These are phyloP conservation scores for Myathropa florea DNA, from an alignment of 2,888 invertebrate species.

Conservation along the genomic window DNA sequence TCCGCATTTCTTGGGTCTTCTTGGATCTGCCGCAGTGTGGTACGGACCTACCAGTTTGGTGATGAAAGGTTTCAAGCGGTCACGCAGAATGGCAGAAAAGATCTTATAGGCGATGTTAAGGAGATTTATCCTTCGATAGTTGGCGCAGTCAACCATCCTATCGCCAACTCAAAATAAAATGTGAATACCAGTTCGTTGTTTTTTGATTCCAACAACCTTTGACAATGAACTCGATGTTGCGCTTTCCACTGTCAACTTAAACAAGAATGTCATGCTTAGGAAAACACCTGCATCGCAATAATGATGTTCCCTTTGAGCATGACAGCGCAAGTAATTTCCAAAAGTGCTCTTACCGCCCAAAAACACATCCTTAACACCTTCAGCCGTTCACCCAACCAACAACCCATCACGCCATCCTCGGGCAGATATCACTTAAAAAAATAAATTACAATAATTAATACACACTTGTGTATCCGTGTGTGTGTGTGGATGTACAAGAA, in stretches of 20 bases:
- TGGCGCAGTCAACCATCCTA: too few relatives aligned
- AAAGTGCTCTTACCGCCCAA: conserved; percentile 14
- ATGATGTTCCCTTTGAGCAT: background rate
- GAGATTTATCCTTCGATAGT: too few relatives aligned
- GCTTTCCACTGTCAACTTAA: background rate
- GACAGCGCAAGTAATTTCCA: conserved; percentile 20
- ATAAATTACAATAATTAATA: conserved; percentile 69
- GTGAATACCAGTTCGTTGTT: background rate
- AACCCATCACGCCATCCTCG: background rate
- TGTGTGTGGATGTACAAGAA: background rate
- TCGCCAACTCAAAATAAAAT: too few relatives aligned
- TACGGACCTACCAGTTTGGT: too few relatives aligned
- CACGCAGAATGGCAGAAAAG: too few relatives aligned
- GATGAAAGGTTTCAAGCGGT: too few relatives aligned
- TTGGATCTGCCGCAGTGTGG: too few relatives aligned
- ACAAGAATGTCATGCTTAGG: background rate
- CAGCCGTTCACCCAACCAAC: conserved; percentile 10
- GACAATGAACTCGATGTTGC: background rate
- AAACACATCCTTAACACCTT: conserved; percentile 4
- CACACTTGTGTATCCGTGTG: background rate
- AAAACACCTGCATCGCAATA: background rate
- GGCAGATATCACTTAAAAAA: conserved; percentile 45
- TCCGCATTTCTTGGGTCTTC: too few relatives aligned
- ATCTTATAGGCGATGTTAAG: too few relatives aligned
- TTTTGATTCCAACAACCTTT: background rate